These are phyloP conservation scores for Andrena bicolor DNA, from an alignment of 2,888 invertebrate species.

Conservation along the genomic window DNA sequence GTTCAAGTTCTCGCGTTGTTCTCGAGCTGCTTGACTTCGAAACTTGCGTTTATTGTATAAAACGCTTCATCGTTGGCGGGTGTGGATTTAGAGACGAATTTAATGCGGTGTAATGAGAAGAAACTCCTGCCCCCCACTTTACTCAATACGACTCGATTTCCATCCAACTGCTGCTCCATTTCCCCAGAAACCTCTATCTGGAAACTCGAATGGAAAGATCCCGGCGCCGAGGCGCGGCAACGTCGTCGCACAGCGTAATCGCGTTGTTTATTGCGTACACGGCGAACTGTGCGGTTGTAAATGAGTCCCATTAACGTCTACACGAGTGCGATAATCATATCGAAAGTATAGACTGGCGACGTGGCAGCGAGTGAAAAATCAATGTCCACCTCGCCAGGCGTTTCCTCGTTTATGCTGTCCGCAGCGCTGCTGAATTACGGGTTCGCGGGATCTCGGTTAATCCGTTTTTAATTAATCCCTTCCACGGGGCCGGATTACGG, in stretches of 20 bases:
- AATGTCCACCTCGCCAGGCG: slow-evolving; percentile 1
- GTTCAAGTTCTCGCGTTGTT: too few species aligned
- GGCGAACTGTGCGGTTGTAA: slow-evolving; percentile 29
- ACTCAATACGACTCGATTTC: neutral
- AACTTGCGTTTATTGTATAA: too few species aligned
- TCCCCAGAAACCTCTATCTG: neutral
- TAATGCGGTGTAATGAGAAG: too few species aligned
- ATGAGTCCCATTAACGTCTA: slow-evolving; percentile 46
- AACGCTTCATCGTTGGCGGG: too few species aligned
- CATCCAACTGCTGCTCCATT: slow-evolving; percentile 20
- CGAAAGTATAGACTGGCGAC: slow-evolving; percentile 13
- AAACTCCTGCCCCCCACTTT: neutral
- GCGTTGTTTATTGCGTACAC: slow-evolving; percentile 43
- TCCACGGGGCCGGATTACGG: slow-evolving; percentile 23
- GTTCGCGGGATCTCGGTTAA: slow-evolving; percentile 41
- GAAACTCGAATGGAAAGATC: slow-evolving; percentile 1
- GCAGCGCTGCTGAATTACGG: slow-evolving; percentile 21
- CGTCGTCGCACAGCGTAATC: slow-evolving; percentile 19
- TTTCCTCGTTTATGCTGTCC: neutral
- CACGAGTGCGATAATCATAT: slow-evolving; percentile 39
- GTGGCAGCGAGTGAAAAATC: slow-evolving; percentile 17
- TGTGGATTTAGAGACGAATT: too few species aligned
- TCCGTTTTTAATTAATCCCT: slow-evolving; percentile 65
- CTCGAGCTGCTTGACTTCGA: too few species aligned
- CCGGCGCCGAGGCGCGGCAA: slow-evolving; percentile 16